These are phyloP conservation scores for Anhinga rufa DNA, from an alignment of 2,113 vertebrate genomes.

Conservation along the genomic window DNA sequence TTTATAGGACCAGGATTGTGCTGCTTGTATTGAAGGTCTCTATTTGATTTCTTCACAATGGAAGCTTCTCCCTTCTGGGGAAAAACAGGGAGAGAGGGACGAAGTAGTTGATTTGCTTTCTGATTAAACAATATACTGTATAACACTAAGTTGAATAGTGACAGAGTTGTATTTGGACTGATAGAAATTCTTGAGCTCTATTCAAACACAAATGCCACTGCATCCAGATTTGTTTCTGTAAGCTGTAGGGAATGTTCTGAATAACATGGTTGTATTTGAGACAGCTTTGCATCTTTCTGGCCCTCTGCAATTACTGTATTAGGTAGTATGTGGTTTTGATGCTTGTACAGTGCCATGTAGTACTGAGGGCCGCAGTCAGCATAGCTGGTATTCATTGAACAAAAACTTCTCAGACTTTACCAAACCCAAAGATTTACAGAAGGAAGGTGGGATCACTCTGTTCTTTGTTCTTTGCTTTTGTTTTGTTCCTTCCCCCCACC, in stretches of 20 bases:
- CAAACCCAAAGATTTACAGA: neutral
- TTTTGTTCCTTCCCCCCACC: neutral
- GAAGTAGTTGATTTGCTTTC: neutral
- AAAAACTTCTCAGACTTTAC: neutral
- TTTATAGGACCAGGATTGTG: neutral
- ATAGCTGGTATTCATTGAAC: neutral
- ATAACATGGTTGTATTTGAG: neutral
- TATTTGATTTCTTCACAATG: neutral
- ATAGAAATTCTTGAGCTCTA: neutral
- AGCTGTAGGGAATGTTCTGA: neutral
- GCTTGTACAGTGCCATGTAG: neutral
- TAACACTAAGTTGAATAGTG: neutral
- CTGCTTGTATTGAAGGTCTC: neutral
- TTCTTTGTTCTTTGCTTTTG: neutral
- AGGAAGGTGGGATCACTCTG: neutral
- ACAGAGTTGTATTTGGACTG: neutral
- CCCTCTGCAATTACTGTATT: neutral
- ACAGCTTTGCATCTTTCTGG: neutral
- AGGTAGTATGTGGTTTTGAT: neutral
- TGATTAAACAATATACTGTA: neutral
- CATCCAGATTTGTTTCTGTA: neutral
- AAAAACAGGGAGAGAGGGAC: neutral
- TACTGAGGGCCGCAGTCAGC: rapidly evolving
- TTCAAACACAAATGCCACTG: neutral
- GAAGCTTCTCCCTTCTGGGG: neutral